Evolutionary conservation across 2,888 invertebrate species (phyloP).

Genomic region (Adineta ricciae): DNA sequence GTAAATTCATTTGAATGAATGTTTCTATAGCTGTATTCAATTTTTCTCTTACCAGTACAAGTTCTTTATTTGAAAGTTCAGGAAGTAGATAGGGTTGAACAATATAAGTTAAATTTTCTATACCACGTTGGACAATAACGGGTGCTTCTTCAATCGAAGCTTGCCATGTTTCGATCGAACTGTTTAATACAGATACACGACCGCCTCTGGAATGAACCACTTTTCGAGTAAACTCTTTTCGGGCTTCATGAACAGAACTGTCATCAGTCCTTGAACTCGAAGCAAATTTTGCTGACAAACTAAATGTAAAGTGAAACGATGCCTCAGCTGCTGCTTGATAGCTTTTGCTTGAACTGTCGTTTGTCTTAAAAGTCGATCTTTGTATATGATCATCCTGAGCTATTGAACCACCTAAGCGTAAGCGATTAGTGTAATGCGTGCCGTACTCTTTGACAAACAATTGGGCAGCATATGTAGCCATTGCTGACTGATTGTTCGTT

Average conservation of each 20-base stretch:
- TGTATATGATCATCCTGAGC: not conserved
- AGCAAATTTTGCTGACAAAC: not conserved
- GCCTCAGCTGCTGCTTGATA: not conserved
- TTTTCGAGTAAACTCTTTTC: not conserved
- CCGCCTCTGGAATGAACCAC: not conserved
- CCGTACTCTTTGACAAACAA: not conserved
- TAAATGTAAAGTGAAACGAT: not conserved
- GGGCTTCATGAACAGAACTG: not conserved
- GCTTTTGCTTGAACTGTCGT: too few relatives aligned
- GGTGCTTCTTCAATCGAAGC: not conserved
- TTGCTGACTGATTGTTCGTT: not conserved
- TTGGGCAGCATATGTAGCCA: not conserved
- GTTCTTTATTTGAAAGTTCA: not conserved
- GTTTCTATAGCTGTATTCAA: not conserved
- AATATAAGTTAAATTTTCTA: not conserved
- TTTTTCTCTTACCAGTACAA: not conserved
- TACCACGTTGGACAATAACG: not conserved
- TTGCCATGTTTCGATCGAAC: not conserved
- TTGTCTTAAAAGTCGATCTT: not conserved
- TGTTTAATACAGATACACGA: too few relatives aligned
- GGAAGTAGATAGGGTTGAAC: not conserved
- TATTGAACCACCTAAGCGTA: not conserved
- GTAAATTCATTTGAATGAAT: not conserved
- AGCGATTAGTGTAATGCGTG: not conserved
- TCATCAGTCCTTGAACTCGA: not conserved